A percentile compares a stretch with the other conserved stretches of the same genome.
Conservation (phyloP, 1,140 invertebrate species). For the Drosophila pruinosa region DNA sequence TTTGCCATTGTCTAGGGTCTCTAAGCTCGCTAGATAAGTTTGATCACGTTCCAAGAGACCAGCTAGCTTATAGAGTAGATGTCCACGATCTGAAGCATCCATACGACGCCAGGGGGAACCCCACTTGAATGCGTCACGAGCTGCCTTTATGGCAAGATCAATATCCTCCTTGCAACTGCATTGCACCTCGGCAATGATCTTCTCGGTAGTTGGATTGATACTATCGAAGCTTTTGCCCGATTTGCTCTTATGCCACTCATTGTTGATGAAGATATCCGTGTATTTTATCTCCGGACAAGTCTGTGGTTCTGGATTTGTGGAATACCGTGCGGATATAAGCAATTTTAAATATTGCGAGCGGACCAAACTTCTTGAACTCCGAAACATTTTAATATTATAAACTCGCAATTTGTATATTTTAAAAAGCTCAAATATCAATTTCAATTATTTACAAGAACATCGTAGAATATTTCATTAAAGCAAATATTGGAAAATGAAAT, state of each 20-base stretch:
- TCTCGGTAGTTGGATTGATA: constrained; percentile 93
- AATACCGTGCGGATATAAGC: too few relatives aligned
- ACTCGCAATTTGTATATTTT: too few relatives aligned
- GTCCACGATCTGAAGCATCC: constrained; percentile 94
- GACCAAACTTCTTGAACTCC: too few relatives aligned
- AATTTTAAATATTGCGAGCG: too few relatives aligned
- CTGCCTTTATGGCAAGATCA: constrained; percentile 94
- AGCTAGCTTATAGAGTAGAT: constrained; percentile 90
- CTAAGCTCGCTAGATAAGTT: constrained; percentile 92
- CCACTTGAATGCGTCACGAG: constrained; percentile 89
- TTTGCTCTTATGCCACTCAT: constrained; percentile 96
- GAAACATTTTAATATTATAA: too few relatives aligned
- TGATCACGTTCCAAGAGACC: constrained; percentile 92
- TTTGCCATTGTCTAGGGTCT: constrained; percentile 97
- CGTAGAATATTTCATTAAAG: too few relatives aligned
- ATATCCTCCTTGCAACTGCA: constrained; percentile 93
- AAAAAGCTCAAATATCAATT: too few relatives aligned
- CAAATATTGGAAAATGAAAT: too few relatives aligned
- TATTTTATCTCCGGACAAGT: too few relatives aligned
- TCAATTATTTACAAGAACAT: too few relatives aligned
- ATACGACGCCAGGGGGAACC: constrained; percentile 94
- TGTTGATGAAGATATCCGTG: constrained; percentile 99
- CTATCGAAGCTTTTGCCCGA: constrained; percentile 95
- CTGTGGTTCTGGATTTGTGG: too few relatives aligned
- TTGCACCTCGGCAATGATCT: constrained; percentile 93